Evolutionary conservation across 2,888 invertebrate genomes (phyloP).

Genomic region (Cryptocephalus moraei): DNA sequence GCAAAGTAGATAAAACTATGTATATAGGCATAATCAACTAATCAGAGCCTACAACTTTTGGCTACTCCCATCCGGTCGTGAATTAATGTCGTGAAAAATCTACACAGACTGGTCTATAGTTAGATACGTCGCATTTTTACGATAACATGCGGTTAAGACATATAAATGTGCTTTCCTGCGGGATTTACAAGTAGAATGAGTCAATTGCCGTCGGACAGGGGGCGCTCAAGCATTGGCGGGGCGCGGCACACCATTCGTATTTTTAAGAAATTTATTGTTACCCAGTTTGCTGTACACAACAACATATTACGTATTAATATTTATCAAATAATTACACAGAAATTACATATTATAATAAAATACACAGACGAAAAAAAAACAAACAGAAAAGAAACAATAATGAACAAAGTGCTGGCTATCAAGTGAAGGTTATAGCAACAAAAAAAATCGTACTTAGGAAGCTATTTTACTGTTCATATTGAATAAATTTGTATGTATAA

Average conservation of each 20-base stretch:
- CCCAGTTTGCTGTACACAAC: conserved; percentile 15
- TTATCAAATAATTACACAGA: conserved; percentile 17
- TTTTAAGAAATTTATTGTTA: conserved; percentile 22
- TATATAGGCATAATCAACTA: too few relatives aligned
- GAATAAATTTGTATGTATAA: conserved; percentile 17
- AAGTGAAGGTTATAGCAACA: not conserved
- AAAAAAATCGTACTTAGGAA: not conserved
- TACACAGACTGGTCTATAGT: too few relatives aligned
- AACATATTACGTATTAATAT: conserved; percentile 5
- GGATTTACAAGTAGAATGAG: conserved; percentile 9
- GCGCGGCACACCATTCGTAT: conserved; percentile 17
- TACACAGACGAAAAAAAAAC: conserved; percentile 8
- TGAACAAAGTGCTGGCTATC: not conserved
- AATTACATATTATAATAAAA: conserved; percentile 10
- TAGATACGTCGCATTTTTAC: too few relatives aligned
- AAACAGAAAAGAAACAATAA: not conserved
- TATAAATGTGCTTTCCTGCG: too few relatives aligned
- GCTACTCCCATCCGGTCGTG: too few relatives aligned
- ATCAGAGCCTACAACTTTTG: too few relatives aligned
- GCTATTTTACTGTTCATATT: conserved; percentile 11
- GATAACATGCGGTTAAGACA: too few relatives aligned
- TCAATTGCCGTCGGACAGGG: conserved; percentile 12
- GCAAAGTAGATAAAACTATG: too few relatives aligned
- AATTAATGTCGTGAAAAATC: too few relatives aligned
- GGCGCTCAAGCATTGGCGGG: conserved; percentile 33